These are phyloP conservation scores for Alviniconcha strummeri DNA, from an alignment of 2,888 invertebrate species.

Conservation along the genomic window DNA sequence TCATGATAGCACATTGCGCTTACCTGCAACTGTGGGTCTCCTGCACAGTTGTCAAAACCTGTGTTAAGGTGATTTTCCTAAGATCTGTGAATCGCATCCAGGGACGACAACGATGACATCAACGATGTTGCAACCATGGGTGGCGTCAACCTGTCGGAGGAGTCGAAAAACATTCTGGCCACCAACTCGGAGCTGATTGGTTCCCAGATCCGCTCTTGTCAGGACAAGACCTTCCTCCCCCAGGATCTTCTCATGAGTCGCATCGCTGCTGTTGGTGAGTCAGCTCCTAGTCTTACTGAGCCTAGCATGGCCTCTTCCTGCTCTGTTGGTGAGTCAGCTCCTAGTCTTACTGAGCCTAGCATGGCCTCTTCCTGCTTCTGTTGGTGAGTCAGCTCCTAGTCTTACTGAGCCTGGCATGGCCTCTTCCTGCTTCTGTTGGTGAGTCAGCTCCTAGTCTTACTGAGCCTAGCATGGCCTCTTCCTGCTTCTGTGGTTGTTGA, in stretches of 20 bases:
- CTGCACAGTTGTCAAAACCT: too few species aligned
- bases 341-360: too few species aligned
- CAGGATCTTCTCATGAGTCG: slow-evolving; percentile 82
- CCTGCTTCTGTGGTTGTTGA: too few species aligned
- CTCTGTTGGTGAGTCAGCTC: slow-evolving; percentile 78
- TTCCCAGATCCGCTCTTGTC: slow-evolving; percentile 91
- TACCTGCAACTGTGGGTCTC: too few species aligned
- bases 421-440: slow-evolving; percentile 83
- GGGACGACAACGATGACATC: slow-evolving; percentile 95
- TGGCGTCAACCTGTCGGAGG: slow-evolving; percentile 97
- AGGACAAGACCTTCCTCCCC: slow-evolving; percentile 90
- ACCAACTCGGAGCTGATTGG: slow-evolving; percentile 89
- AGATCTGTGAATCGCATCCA: slow-evolving; percentile 51
- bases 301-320: too few species aligned
- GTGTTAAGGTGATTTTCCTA: neutral
- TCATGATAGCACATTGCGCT: too few species aligned
- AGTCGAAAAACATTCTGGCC: slow-evolving; percentile 94
- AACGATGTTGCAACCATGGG: slow-evolving; percentile 99
- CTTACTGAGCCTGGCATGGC: too few species aligned
- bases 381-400: too few species aligned
- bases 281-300: too few species aligned
- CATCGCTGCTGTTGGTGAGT: slow-evolving; percentile 83
- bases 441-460: slow-evolving; percentile 74
- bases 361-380: too few species aligned
- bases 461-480: too few species aligned